Evolutionary conservation across 1,140 invertebrate species (phyloP).

Genomic region (Ceratitis capitata): DNA sequence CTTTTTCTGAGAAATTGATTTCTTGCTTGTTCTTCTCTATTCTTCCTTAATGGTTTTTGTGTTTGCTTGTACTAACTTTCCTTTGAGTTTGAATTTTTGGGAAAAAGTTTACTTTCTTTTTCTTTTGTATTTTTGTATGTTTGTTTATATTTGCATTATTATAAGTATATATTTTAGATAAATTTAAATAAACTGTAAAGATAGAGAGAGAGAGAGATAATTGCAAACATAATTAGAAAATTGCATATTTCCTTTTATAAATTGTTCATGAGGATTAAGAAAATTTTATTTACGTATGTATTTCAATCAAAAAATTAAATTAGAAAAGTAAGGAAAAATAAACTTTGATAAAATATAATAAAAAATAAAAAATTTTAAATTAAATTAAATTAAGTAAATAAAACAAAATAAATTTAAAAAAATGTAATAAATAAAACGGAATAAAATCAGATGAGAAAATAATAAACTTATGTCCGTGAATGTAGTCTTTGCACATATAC

Average conservation of each 20-base stretch:
- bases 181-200: conserved; percentile 43
- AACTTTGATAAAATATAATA: background rate
- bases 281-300: too few species aligned
- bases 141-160: conserved; percentile 13
- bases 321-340: background rate
- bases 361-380: too few species aligned
- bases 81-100: conserved; percentile 32
- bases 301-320: too few species aligned
- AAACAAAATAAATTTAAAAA: too few species aligned
- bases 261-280: too few species aligned
- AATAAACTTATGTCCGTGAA: too few species aligned
- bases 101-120: background rate
- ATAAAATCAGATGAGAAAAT: too few species aligned
- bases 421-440: too few species aligned
- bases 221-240: background rate
- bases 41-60: background rate
- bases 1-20: background rate
- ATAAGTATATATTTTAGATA: background rate
- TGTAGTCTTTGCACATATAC: too few species aligned
- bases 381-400: too few species aligned
- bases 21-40: background rate
- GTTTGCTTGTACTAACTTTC: background rate
- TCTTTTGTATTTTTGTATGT: background rate
- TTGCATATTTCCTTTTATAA: too few species aligned
- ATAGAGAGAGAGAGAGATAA: conserved; percentile 16